These are phyloP conservation scores for Megaleporinus macrocephalus DNA, from an alignment of 2,113 vertebrate genomes.

Conservation along the genomic window DNA sequence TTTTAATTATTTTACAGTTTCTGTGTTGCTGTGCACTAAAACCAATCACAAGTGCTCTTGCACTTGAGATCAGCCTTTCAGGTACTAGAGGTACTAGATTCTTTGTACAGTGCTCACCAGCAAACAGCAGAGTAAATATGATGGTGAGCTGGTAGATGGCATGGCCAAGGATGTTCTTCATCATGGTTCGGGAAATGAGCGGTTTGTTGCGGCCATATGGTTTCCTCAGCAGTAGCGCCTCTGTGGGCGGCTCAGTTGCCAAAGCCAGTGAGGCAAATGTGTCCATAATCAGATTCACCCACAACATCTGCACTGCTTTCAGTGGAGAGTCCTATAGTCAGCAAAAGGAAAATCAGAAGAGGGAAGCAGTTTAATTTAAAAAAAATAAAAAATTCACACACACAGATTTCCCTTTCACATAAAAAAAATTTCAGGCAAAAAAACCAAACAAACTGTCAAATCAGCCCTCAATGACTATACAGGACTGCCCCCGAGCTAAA, in stretches of 20 bases:
- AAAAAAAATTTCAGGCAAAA: no score
- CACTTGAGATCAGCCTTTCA: not conserved
- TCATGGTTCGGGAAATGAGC: conserved; percentile 97
- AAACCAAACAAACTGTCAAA: no score
- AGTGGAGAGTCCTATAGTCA: conserved; percentile 91
- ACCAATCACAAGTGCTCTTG: not conserved
- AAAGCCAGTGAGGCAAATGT: conserved; percentile 96
- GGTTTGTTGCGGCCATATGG: conserved; percentile 97
- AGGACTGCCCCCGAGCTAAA: no score
- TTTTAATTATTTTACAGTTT: not conserved
- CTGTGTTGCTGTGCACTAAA: not conserved
- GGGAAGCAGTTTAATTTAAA: not conserved
- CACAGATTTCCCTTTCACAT: no score
- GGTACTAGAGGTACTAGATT: not conserved
- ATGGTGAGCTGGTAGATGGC: conserved; percentile 91
- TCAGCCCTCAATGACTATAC: no score
- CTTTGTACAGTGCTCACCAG: conserved; percentile 80
- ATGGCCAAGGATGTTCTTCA: conserved; percentile 98
- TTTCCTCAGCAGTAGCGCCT: conserved; percentile 89
- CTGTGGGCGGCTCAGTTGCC: conserved; percentile 96
- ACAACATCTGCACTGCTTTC: conserved; percentile 99
- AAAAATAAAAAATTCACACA: not conserved
- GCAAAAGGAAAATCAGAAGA: not conserved
- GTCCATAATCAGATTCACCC: conserved; percentile 99
- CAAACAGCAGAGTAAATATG: conserved; percentile 94